A percentile compares a stretch with the other conserved stretches of the same genome.
These are phyloP conservation scores for Podilymbus podiceps DNA, from an alignment of 2,113 vertebrate species.

Conservation along the genomic window DNA sequence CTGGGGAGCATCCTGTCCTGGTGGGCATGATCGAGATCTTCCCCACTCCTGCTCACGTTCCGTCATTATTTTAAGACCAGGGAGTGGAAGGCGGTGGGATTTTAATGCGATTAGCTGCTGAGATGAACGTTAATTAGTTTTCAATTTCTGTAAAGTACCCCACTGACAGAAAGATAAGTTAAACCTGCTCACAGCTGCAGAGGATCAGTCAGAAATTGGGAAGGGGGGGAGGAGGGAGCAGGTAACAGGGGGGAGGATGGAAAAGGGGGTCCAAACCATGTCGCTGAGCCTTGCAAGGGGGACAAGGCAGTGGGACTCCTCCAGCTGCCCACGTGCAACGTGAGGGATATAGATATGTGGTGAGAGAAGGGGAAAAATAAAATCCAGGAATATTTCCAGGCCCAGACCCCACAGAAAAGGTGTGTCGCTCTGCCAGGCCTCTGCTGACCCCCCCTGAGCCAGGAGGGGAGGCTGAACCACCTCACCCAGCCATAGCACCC, in stretches of 20 bases:
- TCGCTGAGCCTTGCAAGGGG: rapidly evolving
- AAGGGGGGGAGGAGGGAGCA: background rate
- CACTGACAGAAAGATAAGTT: conserved; percentile 73
- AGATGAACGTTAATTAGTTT: conserved; percentile 76
- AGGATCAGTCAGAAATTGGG: conserved; percentile 34
- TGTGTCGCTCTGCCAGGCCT: background rate
- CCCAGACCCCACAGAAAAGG: background rate
- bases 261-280: background rate
- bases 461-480: background rate
- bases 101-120: conserved; percentile 64
- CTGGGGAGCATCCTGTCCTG: background rate
- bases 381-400: background rate
- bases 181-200: conserved; percentile 49
- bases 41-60: background rate
- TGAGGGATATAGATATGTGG: rapidly evolving
- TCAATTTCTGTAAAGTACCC: conserved; percentile 73
- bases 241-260: background rate
- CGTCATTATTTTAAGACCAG: conserved; percentile 42
- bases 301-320: background rate
- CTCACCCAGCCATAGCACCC: background rate
- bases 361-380: background rate
- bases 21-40: conserved; percentile 20
- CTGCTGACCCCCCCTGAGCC: background rate
- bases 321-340: rapidly evolving
- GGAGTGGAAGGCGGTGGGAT: conserved; percentile 22